These are phyloP conservation scores for Pholis gunnellus DNA, from an alignment of 2,113 vertebrate genomes.

Conservation along the genomic window DNA sequence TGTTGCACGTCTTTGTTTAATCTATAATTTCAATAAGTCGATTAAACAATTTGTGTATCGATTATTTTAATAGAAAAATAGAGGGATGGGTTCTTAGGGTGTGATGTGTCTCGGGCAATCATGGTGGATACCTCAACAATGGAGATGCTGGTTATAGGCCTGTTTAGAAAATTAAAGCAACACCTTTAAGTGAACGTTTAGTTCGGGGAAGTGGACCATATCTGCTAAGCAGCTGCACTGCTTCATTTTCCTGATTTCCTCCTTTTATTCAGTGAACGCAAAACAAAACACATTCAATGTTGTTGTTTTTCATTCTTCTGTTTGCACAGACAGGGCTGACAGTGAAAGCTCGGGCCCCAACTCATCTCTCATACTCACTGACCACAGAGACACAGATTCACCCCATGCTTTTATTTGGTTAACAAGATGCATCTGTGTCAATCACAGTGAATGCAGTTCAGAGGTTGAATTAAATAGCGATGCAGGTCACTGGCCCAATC, in stretches of 20 bases:
- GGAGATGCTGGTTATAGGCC: no score
- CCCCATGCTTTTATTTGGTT: not conserved
- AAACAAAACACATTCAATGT: not conserved
- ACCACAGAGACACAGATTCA: not conserved
- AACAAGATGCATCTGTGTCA: not conserved
- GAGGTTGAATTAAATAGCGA: not conserved
- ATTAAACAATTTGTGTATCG: no score
- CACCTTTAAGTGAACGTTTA: not conserved
- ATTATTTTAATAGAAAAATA: no score
- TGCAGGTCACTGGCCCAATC: not conserved
- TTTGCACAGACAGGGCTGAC: not conserved
- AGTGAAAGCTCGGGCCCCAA: conserved; percentile 3
- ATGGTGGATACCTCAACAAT: no score
- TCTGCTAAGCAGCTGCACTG: not conserved
- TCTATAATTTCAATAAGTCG: no score
- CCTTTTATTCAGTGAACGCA: not conserved
- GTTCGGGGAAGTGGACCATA: not conserved
- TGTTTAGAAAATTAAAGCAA: not conserved
- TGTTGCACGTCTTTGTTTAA: no score
- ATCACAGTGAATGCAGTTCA: not conserved
- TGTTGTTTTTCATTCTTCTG: not conserved
- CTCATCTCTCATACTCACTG: not conserved
- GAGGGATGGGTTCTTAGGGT: no score
- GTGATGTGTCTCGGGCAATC: no score
- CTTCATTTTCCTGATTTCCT: not conserved